Conservation (phyloP, 2,113 vertebrate species). For the Ardeotis arabs region DNA sequence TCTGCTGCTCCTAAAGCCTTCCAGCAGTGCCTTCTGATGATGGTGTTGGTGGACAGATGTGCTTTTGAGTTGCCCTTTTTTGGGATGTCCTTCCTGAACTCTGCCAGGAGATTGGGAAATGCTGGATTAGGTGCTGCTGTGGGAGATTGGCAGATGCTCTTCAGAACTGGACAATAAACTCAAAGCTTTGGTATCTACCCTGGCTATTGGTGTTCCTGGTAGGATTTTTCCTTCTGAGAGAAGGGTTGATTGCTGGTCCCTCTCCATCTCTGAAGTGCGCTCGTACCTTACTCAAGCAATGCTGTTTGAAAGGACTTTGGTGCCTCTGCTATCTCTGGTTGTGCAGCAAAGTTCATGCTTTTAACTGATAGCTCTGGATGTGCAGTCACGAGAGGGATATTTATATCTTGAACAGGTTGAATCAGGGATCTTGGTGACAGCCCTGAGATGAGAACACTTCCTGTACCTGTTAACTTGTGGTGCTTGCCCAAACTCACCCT, state of each 20-base stretch:
- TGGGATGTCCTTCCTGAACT: not conserved
- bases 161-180: not conserved
- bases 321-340: not conserved
- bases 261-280: not conserved
- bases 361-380: not conserved
- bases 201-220: not conserved
- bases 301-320: not conserved
- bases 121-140: not conserved
- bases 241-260: not conserved
- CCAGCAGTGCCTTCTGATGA: not conserved
- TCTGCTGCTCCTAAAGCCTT: not conserved
- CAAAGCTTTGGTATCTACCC: not conserved
- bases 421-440: not conserved
- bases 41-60: not conserved
- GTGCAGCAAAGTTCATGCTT: not conserved
- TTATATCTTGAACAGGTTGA: not conserved
- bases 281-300: not conserved
- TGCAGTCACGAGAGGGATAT: not conserved
- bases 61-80: not conserved
- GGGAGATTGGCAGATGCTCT: not conserved
- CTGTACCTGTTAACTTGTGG: too few species aligned
- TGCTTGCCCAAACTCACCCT: not conserved
- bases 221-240: not conserved
- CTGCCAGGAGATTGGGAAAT: not conserved
- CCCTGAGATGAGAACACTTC: not conserved